phyloP scores from a whole-genome alignment of 2,797 vertebrate genomes.

The Melanotaenia maccullochi region DNA sequence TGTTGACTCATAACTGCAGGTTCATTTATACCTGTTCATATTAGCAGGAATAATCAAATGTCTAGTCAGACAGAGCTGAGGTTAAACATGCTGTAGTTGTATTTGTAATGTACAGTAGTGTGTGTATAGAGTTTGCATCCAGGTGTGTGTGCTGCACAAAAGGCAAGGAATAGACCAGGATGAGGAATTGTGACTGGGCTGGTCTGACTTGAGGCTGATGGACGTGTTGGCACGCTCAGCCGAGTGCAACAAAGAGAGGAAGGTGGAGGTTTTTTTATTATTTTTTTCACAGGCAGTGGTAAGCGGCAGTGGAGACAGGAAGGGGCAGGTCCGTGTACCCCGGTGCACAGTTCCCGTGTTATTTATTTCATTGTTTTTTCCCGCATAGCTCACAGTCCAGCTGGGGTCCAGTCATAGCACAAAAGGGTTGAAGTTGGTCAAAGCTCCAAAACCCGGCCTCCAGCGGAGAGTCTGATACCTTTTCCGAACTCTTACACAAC shows the following conservation, averaged over 20 bases:
- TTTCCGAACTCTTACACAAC: conserved; percentile 34
- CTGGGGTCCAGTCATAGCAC: conserved; percentile 61
- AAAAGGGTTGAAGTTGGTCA: conserved; percentile 67
- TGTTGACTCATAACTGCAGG: conserved; percentile 16
- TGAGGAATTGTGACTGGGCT: conserved; percentile 48
- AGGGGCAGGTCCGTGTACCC: conserved; percentile 76
- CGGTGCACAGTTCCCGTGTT: conserved; percentile 70
- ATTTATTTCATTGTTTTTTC: conserved; percentile 77
- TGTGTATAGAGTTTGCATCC: conserved; percentile 10
- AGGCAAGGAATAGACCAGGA: conserved; percentile 47
- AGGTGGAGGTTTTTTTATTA: conserved; percentile 56
- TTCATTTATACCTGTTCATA: conserved; percentile 3
- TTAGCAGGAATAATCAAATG: conserved; percentile 3
- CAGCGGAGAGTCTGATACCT: conserved; percentile 41
- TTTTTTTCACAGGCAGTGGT: conserved; percentile 47
- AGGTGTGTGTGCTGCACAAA: conserved; percentile 33
- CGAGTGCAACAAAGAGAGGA: conserved; percentile 83
- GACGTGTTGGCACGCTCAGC: conserved; percentile 74
- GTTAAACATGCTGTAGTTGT: neutral
- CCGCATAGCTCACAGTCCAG: conserved; percentile 54
- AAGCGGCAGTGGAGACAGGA: conserved; percentile 76
- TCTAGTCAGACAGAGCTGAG: neutral
- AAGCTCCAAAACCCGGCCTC: conserved; percentile 35
- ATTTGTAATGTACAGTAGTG: neutral
- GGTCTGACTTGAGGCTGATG: conserved; percentile 48